These are phyloP conservation scores for Myotis yumanensis DNA, from an alignment of 2,113 vertebrate species.

Conservation along the genomic window DNA sequence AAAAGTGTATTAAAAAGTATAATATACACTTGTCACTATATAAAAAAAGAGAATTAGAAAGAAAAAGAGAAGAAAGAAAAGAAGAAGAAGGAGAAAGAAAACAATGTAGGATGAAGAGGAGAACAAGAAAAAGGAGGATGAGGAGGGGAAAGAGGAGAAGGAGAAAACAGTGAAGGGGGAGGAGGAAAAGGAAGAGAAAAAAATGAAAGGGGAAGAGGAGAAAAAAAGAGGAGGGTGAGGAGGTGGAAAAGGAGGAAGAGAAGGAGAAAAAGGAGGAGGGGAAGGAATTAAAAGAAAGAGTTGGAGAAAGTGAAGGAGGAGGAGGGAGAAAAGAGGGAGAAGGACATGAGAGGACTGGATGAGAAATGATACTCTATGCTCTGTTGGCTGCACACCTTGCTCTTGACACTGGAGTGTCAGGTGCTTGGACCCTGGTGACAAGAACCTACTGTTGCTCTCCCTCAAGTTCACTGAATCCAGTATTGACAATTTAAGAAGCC, in stretches of 20 bases:
- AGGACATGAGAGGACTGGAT: no score
- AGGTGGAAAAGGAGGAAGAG: rapidly evolving
- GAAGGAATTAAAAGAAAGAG: background rate
- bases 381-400: background rate
- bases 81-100: background rate
- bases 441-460: background rate
- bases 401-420: background rate
- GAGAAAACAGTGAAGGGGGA: no score
- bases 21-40: rapidly evolving
- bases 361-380: rapidly evolving
- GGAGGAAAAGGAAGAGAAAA: background rate
- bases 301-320: rapidly evolving
- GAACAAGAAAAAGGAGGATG: no score
- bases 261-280: background rate
- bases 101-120: background rate
- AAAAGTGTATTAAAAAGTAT: no score
- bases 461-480: background rate
- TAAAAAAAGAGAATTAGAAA: background rate
- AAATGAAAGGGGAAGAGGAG: rapidly evolving
- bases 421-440: background rate
- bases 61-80: background rate
- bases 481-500: conserved; percentile 19
- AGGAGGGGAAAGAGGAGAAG: rapidly evolving
- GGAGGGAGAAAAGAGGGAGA: rapidly evolving
- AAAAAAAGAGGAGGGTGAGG: no score